A percentile compares a stretch with the other conserved stretches of the same genome.
Evolutionary conservation across 2,113 vertebrate genomes (phyloP).

Genomic region (Ciconia stormi): DNA sequence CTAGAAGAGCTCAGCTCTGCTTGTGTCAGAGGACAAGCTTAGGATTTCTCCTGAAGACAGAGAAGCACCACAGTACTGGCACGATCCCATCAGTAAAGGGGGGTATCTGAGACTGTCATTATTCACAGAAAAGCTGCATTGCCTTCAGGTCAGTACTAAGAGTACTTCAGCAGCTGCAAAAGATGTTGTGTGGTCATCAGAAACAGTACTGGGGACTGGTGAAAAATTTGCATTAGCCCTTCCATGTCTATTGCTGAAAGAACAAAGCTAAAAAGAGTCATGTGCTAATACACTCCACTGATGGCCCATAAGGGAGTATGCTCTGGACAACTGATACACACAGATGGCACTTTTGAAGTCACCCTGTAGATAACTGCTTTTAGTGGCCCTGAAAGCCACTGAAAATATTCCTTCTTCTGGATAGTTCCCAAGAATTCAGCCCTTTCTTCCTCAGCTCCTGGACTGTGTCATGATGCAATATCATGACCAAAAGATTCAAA

Average conservation of each 20-base stretch:
- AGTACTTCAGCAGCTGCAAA: background rate
- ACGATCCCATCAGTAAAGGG: background rate
- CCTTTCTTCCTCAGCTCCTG: background rate
- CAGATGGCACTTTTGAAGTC: background rate
- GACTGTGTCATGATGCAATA: background rate
- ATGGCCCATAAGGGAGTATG: background rate
- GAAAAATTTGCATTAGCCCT: background rate
- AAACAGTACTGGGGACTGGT: background rate
- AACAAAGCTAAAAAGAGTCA: background rate
- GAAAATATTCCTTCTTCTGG: background rate
- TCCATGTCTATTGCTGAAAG: background rate
- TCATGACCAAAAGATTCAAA: background rate
- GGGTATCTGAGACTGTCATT: background rate
- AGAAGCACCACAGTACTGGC: too few species aligned
- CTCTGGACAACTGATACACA: fast-evolving
- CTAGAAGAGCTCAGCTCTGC: background rate
- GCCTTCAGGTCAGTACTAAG: background rate
- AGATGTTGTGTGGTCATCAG: background rate
- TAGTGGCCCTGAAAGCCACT: background rate
- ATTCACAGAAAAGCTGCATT: background rate
- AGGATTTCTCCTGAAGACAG: background rate
- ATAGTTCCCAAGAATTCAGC: background rate
- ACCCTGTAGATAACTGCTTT: background rate
- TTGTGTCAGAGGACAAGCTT: background rate
- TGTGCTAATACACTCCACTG: background rate